Base-by-base conservation (phyloP, 2,888 invertebrate genomes). In the Loripinus fragilis region DNA sequence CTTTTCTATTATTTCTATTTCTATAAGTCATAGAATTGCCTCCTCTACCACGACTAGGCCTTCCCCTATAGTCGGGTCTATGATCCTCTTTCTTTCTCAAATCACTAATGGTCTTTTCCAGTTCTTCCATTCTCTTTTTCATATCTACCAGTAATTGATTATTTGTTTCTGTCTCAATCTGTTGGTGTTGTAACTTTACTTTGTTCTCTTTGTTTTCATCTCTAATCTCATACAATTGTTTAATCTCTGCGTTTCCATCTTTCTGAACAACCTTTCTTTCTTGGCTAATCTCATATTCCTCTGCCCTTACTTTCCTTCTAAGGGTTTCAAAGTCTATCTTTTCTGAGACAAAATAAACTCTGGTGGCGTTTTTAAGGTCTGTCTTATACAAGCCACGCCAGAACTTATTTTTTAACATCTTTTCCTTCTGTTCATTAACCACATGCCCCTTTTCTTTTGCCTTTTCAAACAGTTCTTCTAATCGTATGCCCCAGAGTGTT, bases 401-500 rank as follows among this genome's bases (percentile, higher is more conserved):
- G 2, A 41, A 68, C 25, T 25, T 38, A 25, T 20, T 30, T 28
- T 25, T 68, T 30, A 68, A 42, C 48, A 42, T 68, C 45, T 23
- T 45, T 20, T 67, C 28, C 45, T 68, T 68, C 45, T 45, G 41
- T 28, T 45, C 41, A 45, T 42, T 28, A 15, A 23, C 0, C 28
- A 68, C 45, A n/a, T 68, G 20, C 25, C 68, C 68, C 42, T 42
- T 68, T 10, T 45, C 45, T 15, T 10, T 28, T 42, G 23, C 45
- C 23, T 20, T 45, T 5, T 42, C 12, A 8, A 42, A 23, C n/a
- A 71, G 35, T 23, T 28, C 25, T 55, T 71, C 71, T 71, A 71
- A 17, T 38, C 71, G 33, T 60, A 60, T 71, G 12, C 64, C 71
- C 71, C 71, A 71, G 17, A 28, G 30, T 25, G 71, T 25, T 28